A percentile compares a stretch with the other conserved stretches of the same genome.
phyloP scores from a whole-genome alignment of 53 echinoderm and acorn worm genomes.

The Astropecten irregularis region DNA sequence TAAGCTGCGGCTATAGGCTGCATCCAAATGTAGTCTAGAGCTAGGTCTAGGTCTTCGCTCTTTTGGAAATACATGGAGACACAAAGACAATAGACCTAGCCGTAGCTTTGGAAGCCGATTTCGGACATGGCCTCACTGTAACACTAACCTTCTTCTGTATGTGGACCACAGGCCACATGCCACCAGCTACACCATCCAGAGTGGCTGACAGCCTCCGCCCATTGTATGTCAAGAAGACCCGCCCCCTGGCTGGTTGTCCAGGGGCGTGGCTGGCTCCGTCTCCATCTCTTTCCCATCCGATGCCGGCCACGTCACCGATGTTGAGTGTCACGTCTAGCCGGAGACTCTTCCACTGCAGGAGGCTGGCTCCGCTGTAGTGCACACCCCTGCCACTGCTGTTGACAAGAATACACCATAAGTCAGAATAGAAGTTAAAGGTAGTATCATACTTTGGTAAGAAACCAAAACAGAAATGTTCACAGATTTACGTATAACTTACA shows the following conservation, averaged over 20 bases:
- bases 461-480: no score
- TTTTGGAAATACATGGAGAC: no score
- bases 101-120: no score
- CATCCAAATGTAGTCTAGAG: no score
- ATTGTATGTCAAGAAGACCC: conserved; percentile 84
- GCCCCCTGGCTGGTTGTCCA: conserved; percentile 66
- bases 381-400: conserved; percentile 80
- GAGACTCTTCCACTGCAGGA: conserved; percentile 89
- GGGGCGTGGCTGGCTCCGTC: conserved; percentile 58
- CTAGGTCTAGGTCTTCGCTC: no score
- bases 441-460: no score
- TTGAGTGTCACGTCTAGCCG: conserved; percentile 76
- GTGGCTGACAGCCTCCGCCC: conserved; percentile 69
- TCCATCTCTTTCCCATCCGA: conserved; percentile 77
- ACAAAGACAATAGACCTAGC: no score
- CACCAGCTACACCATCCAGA: conserved; percentile 74
- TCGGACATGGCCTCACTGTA: no score
- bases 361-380: conserved; percentile 88
- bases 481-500: no score
- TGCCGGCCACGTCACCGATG: conserved; percentile 76
- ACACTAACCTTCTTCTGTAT: conserved; percentile 78
- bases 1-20: no score
- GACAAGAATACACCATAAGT: no score
- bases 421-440: background rate
- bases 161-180: conserved; percentile 84